Evolutionary conservation across 2,888 invertebrate species (phyloP), one percentile per base, ranked within the genome.

Genomic region (Endomychus coccineus): DNA sequence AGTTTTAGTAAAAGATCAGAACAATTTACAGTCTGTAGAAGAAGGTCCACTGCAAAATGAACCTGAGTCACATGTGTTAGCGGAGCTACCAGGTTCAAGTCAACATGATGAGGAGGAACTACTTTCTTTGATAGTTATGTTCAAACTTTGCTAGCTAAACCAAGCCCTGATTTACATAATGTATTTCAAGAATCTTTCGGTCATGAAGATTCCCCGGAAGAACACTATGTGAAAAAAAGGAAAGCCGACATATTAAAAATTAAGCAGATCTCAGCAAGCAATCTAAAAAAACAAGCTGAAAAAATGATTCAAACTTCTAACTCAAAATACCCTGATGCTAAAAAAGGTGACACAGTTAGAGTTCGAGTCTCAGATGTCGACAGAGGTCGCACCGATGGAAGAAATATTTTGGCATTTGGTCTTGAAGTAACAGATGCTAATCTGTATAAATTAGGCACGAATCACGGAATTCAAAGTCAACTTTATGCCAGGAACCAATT

Each of bases 341-440:
- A 36, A 31, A 28, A 36, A 16, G 14, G 31, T 36, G 36, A 31
- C 31, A 36, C 31, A 36, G 36, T 35, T 29, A 35, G 28, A 29
- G 28, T 36, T 36, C 36, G 31, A 36, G 36, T 36, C 29, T 24
- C 36, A 31, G 36, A 36, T 36, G 36, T 31, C 29, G 36, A 36
- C 31, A 22, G 36, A 36, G 36, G 23, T n/a, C n/a, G n/a, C n/a
- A n/a, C n/a, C n/a, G n/a, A n/a, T n/a, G n/a, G n/a, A n/a, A n/a
- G n/a, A n/a, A n/a, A n/a, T n/a, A n/a, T n/a, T n/a, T n/a, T n/a
- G n/a, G n/a, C n/a, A n/a, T n/a, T n/a, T n/a, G n/a, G n/a, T n/a
- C n/a, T n/a, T n/a, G n/a, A n/a, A n/a, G n/a, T n/a, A n/a, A n/a
- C n/a, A n/a, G n/a, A n/a, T n/a, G n/a, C n/a, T n/a, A n/a, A n/a